Base-by-base conservation (phyloP, 2,888 invertebrate genomes). In the Piscicola geometra region DNA sequence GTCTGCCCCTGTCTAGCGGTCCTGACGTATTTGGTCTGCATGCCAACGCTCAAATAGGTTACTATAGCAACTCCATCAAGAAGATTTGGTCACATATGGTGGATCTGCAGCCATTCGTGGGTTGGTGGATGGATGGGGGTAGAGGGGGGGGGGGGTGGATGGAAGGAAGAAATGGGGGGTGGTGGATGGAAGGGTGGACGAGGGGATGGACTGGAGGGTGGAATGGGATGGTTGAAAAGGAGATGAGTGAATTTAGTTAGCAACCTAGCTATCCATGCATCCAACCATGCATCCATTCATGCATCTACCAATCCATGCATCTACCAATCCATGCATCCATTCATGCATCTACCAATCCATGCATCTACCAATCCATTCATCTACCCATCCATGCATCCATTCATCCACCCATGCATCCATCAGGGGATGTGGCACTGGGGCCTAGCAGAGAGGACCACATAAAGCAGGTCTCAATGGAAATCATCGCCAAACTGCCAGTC, bases 31-130 rank as follows among this genome's bases (percentile, higher is more conserved):
- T 94, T 87, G 95, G 95, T 12, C 87, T 95, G 71, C 93, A 95
- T 86, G 90, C 93, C n/a, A 95, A 95, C 87, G 94, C 94, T 0
- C 94, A 95, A 88, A 94, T 94, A 83, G 93, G 93, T 9, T 94
- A 94, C 87, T 94, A 93, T 86, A 93, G 93, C 75, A 90, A 91
- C 84, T 91, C 93, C 0, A 91, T 92, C 15, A 90, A 91, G 81
- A 91, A 90, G 83, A 92, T 95, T 88, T 94, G 94, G 93, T 87
- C 86, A 66, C 90, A 92, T 83, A 89, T 95, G 80, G 91, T 93
- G 79, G 92, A 94, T 81, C 86, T 94, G 66, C 94, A 95, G 84
- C 94, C 94, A 18, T 93, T 93, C 87, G 91, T 92, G 76, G 91
- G 93, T 93, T 84, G 86, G 86, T 71, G 1, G n/a, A n/a, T n/a